Conservation (phyloP, 2,888 invertebrate species). For the Catocala nupta region DNA sequence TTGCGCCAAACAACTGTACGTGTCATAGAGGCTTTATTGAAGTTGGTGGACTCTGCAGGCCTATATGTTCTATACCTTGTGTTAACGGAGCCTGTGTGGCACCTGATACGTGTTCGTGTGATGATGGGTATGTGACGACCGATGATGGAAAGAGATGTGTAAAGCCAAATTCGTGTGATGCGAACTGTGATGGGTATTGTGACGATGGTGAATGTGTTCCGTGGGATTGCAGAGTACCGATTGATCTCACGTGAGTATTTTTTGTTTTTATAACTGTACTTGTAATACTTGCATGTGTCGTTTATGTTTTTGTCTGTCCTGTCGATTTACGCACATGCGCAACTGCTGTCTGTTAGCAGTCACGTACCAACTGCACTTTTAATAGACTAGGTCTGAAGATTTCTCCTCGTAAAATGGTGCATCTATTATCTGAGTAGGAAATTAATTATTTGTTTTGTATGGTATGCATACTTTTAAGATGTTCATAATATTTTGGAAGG, state of each 20-base stretch:
- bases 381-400: no score
- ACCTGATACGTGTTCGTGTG: constrained; percentile 51
- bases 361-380: no score
- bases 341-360: no score
- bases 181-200: constrained; percentile 42
- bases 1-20: constrained; percentile 34
- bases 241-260: constrained; percentile 35
- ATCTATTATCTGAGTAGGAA: no score
- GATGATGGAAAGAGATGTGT: constrained; percentile 30
- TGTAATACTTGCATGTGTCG: no score
- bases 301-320: no score
- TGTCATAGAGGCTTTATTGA: constrained; percentile 39
- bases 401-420: no score
- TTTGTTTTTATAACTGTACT: no score
- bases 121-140: constrained; percentile 48
- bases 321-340: no score
- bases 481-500: no score
- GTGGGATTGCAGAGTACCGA: constrained; percentile 35
- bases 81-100: constrained; percentile 49
- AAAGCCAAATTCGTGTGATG: constrained; percentile 38
- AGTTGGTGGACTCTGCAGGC: constrained; percentile 33
- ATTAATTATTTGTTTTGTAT: no score
- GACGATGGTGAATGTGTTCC: constrained; percentile 32
- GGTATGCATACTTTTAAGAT: no score
- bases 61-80: constrained; percentile 37